These are phyloP conservation scores for Cetonia aurata DNA, from an alignment of 2,888 invertebrate genomes.

Conservation along the genomic window DNA sequence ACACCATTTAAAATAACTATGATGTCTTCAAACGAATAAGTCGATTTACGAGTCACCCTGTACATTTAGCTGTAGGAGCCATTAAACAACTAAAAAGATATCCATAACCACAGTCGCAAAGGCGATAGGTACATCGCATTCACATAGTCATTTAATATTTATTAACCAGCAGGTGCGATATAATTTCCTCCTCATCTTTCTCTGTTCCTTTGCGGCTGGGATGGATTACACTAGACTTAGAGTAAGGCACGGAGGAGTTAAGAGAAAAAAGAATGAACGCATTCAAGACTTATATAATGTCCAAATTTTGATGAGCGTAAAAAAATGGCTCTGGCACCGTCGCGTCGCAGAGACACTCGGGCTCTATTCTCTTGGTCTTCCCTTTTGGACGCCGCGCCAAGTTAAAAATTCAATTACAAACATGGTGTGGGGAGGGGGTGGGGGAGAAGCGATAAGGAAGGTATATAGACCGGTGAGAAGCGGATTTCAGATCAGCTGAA, in stretches of 20 bases:
- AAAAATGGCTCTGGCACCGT: neutral
- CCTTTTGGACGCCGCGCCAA: neutral
- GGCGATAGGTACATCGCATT: too few relatives aligned
- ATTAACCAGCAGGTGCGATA: too few relatives aligned
- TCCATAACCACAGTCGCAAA: too few relatives aligned
- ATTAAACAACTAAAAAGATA: too few relatives aligned
- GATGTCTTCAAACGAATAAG: too few relatives aligned
- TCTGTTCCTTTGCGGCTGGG: slow-evolving; percentile 7
- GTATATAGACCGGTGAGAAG: neutral
- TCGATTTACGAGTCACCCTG: too few relatives aligned
- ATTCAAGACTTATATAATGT: slow-evolving; percentile 9
- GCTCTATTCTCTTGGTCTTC: neutral
- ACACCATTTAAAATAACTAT: too few relatives aligned
- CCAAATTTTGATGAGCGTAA: slow-evolving; percentile 20
- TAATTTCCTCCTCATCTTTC: too few relatives aligned
- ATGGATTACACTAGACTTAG: slow-evolving; percentile 7
- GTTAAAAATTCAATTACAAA: slow-evolving; percentile 20
- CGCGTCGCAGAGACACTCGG: neutral
- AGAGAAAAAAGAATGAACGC: neutral
- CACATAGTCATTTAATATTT: too few relatives aligned
- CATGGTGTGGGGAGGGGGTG: neutral
- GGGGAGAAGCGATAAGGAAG: neutral
- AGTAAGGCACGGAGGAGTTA: neutral
- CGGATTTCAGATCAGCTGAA: too few relatives aligned
- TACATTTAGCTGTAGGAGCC: too few relatives aligned